Base-by-base conservation (phyloP, 1,140 invertebrate species). In the Berghia stephanieae region DNA sequence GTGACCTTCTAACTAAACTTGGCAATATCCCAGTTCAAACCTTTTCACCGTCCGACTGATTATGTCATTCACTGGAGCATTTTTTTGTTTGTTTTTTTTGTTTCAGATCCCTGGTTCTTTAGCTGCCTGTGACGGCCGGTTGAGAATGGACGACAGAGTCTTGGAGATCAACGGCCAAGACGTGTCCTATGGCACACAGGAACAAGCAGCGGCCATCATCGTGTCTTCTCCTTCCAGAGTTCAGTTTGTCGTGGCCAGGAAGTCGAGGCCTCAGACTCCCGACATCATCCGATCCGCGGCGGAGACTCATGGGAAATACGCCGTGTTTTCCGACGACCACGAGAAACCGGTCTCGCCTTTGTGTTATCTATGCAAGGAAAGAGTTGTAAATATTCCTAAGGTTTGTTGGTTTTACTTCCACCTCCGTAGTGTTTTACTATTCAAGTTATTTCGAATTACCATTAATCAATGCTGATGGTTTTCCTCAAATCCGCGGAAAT, bases 111-210 rank as follows among this genome's bases (percentile, higher is more conserved):
- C 88, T n/a, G 89, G 87, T 13, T 88, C 89, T 75, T 70, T 88
- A 67, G 89, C 89, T 43, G 79, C 80, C 34, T 75, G 83, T 57
- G 89, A 90, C 79, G 89, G 86, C 6, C 78, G 88, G 63, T 72
- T 90, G 3, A 82, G 81, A 79, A 83, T 83, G 27, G 86, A 89
- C 80, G 89, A 90, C 78, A 76, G 87, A 49, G 84, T 90, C 57
- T 80, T 92, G 31, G 90, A 90, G 78, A 90, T 92, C 60, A 92
- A 92, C 80, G 88, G 89, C 8, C 84, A 86, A 44, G 91, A 91
- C 82, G 85, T 91, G 2, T 84, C 87, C 0, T 87, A 88, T 77
- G 88, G 87, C 16, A 83, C 87, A 6, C 87, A 91, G 68, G 90
- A 91, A 75, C 85, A 91, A 69, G 91, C 91, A 73, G 90, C 90